These are phyloP conservation scores for Ormyrus thymus DNA, from an alignment of 2,888 invertebrate species.

Conservation along the genomic window DNA sequence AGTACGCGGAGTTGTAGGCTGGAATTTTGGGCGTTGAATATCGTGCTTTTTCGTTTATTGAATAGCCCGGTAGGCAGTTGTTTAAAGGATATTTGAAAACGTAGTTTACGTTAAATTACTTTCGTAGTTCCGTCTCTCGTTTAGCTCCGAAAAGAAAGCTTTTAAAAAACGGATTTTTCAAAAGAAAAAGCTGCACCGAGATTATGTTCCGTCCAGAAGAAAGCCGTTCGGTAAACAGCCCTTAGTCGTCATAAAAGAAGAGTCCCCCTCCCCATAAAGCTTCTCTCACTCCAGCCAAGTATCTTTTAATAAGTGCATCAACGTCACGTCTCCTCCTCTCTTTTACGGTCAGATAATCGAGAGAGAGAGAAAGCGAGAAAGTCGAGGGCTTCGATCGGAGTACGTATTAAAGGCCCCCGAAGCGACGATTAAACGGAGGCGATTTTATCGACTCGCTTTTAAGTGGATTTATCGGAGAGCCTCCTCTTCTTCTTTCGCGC, in stretches of 20 bases:
- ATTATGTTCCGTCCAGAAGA: neutral
- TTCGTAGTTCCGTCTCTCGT: too few relatives aligned
- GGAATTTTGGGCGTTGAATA: too few relatives aligned
- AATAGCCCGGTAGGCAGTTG: too few relatives aligned
- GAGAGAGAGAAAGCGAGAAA: conserved; percentile 11
- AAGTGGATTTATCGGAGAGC: conserved; percentile 31
- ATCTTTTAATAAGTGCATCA: conserved; percentile 38
- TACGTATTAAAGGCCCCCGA: conserved; percentile 39
- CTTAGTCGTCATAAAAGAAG: conserved; percentile 5
- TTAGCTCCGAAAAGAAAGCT: too few relatives aligned
- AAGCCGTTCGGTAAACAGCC: neutral
- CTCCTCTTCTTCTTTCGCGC: neutral
- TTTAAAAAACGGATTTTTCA: too few relatives aligned
- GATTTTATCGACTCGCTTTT: conserved; percentile 32
- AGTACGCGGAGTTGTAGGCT: too few relatives aligned
- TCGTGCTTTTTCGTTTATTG: too few relatives aligned
- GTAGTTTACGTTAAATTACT: too few relatives aligned
- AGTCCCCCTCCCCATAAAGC: conserved; percentile 14
- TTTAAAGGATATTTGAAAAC: too few relatives aligned
- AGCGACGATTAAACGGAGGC: conserved; percentile 26
- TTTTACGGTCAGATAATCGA: conserved; percentile 30
- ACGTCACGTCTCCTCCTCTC: neutral
- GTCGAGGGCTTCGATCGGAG: conserved; percentile 26
- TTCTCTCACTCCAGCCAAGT: conserved; percentile 13
- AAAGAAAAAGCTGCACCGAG: too few relatives aligned